Conservation (phyloP, 2,113 vertebrate genomes). For the Gavia stellata region DNA sequence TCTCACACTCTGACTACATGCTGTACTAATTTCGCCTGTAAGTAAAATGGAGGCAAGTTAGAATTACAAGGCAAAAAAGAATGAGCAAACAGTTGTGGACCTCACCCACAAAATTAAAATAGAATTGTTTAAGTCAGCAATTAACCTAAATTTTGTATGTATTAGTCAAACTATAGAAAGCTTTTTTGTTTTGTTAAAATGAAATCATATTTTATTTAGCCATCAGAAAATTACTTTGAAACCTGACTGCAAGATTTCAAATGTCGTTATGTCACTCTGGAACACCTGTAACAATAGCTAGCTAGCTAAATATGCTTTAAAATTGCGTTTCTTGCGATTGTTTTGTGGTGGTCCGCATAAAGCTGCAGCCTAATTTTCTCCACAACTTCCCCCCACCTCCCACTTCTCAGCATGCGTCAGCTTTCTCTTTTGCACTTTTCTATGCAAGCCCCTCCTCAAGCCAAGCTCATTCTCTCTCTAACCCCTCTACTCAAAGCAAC, state of each 20-base stretch:
- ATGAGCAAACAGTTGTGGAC: not conserved
- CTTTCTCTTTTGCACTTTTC: not conserved
- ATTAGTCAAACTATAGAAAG: not conserved
- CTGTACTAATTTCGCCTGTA: not conserved
- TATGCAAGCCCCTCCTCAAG: not conserved
- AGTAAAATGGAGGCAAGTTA: not conserved
- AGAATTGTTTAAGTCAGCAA: not conserved
- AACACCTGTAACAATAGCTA: accelerated
- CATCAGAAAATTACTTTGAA: not conserved
- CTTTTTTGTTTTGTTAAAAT: not conserved
- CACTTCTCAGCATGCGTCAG: accelerated
- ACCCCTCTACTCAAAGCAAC: not conserved
- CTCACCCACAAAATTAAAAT: not conserved
- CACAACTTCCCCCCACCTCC: not conserved
- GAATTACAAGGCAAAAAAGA: not conserved
- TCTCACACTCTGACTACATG: not conserved
- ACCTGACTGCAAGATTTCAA: not conserved
- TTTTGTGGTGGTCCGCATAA: not conserved
- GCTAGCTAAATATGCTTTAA: not conserved
- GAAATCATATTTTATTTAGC: not conserved
- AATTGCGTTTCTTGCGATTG: not conserved
- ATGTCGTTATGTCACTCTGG: not conserved
- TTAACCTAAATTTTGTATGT: not conserved
- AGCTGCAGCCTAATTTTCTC: not conserved
- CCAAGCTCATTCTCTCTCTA: not conserved